These are phyloP conservation scores for Notodonta dromedarius DNA, from an alignment of 2,888 invertebrate genomes.

Conservation along the genomic window DNA sequence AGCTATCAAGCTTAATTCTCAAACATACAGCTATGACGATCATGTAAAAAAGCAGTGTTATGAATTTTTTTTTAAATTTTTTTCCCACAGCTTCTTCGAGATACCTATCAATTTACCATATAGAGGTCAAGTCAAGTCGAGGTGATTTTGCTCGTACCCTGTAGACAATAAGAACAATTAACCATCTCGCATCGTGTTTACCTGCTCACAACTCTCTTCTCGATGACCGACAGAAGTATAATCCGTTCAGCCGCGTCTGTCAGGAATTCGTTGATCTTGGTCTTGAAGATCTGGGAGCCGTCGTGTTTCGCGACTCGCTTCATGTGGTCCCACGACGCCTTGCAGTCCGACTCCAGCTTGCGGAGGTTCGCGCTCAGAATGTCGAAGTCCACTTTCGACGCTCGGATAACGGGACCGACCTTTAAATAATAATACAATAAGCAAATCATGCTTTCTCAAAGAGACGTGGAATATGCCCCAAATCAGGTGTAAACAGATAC, in stretches of 20 bases:
- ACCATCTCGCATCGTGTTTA: constrained; percentile 43
- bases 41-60: too few relatives aligned
- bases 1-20: too few relatives aligned
- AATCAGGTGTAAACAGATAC: constrained; percentile 15
- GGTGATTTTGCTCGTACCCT: background rate
- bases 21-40: too few relatives aligned
- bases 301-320: constrained; percentile 98
- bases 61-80: too few relatives aligned
- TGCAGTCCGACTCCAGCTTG: constrained; percentile 97
- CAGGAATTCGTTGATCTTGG: constrained; percentile 97
- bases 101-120: too few relatives aligned
- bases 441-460: too few relatives aligned
- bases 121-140: too few relatives aligned
- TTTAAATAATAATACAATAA: constrained; percentile 50
- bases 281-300: constrained; percentile 92
- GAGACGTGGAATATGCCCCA: too few relatives aligned
- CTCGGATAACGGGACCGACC: constrained; percentile 95
- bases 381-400: constrained; percentile 98
- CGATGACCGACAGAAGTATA: constrained; percentile 95
- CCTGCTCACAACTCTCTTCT: constrained; percentile 96
- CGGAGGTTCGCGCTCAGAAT: constrained; percentile 93
- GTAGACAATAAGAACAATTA: background rate
- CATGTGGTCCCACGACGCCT: constrained; percentile 98
- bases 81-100: too few relatives aligned
- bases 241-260: constrained; percentile 99